Percentiles rank a stretch among this genome's conserved stretches.
Evolutionary conservation across 2,797 vertebrate genomes (phyloP).

Genomic region (Onychomys arenicola): DNA sequence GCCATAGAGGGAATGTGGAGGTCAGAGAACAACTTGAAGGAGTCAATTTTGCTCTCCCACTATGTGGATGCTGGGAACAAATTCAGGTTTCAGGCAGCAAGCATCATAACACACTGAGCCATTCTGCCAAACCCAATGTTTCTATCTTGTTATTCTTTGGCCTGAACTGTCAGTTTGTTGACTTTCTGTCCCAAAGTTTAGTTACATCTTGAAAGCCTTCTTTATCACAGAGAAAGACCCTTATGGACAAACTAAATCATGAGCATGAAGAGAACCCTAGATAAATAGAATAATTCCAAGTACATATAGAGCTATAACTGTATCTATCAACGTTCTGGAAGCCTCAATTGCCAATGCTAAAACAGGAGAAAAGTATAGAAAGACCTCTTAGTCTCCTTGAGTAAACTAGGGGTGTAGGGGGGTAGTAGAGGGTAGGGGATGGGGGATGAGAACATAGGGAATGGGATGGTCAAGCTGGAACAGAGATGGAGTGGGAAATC

Average conservation of each 20-base stretch:
- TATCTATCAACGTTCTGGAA: background rate
- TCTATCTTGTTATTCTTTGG: background rate
- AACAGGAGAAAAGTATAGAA: background rate
- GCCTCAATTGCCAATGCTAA: background rate
- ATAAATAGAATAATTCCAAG: background rate
- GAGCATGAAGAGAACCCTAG: background rate
- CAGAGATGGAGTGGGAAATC: no score
- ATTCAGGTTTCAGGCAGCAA: background rate
- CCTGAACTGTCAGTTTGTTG: background rate
- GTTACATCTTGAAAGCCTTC: background rate
- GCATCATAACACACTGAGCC: background rate
- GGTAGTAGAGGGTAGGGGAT: no score
- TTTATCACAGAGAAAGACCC: background rate
- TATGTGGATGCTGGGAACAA: background rate
- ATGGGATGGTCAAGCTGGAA: no score
- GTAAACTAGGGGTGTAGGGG: no score
- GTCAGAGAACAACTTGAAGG: no score
- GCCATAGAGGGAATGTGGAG: background rate
- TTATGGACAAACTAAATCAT: background rate
- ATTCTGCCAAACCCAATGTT: background rate
- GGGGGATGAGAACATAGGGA: no score
- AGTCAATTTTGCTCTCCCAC: background rate
- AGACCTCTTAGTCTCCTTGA: background rate
- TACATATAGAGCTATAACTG: background rate
- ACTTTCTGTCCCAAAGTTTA: background rate